Percentiles rank a stretch among this genome's conserved stretches.
Conservation (phyloP, 2,888 invertebrate genomes). For the Lamellibrachia satsuma region DNA sequence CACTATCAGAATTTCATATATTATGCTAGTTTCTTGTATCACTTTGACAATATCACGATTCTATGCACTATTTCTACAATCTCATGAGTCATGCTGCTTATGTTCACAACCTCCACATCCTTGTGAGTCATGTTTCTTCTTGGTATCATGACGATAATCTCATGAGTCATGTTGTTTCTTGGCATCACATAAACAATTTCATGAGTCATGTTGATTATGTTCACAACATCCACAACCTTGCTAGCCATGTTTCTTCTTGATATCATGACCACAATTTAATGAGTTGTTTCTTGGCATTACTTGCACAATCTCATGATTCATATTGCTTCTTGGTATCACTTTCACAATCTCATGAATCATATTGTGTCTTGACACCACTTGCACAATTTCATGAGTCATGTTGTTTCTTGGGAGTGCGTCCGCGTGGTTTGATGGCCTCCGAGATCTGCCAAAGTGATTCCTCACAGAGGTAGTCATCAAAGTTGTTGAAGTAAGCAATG, state of each 20-base stretch:
- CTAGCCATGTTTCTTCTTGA: too few relatives aligned
- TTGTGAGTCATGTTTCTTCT: neutral
- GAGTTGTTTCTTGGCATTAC: too few relatives aligned
- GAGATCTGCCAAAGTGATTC: constrained; percentile 99
- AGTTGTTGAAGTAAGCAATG: constrained; percentile 94
- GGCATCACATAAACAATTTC: too few relatives aligned
- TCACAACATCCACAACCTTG: too few relatives aligned
- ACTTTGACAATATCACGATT: neutral
- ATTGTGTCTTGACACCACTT: neutral
- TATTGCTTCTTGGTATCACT: too few relatives aligned
- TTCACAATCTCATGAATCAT: neutral
- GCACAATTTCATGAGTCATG: neutral
- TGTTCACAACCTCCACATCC: neutral
- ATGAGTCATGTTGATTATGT: too few relatives aligned
- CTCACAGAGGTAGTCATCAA: constrained; percentile 93
- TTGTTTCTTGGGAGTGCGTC: neutral
- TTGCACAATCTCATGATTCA: too few relatives aligned
- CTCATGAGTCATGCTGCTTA: neutral
- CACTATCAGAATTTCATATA: neutral
- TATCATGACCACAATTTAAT: too few relatives aligned
- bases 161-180: neutral
- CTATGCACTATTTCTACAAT: neutral
- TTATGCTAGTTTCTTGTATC: neutral
- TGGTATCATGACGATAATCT: neutral
- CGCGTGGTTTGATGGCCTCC: constrained; percentile 81